phyloP scores from a whole-genome alignment of 2,797 vertebrate species.

The Steatocranus sp. region DNA sequence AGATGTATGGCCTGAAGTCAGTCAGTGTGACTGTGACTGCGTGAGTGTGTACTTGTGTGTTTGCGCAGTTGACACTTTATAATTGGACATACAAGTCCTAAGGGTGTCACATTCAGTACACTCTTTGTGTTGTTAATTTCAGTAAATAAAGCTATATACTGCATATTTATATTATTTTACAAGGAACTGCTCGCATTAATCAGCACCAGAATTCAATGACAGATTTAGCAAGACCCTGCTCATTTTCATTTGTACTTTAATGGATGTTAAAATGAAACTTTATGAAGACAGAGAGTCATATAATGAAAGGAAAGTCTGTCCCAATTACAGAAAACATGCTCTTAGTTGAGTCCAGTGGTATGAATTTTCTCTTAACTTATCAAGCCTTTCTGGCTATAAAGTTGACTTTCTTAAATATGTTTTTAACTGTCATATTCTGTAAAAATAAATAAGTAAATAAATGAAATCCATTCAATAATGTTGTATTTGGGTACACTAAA shows the following conservation, averaged over 20 bases:
- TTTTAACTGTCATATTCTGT: background rate
- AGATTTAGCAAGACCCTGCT: background rate
- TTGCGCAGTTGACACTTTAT: slow-evolving; percentile 4
- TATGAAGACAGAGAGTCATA: background rate
- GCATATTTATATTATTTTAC: background rate
- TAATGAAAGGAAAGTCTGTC: background rate
- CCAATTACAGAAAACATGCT: background rate
- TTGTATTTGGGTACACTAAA: background rate
- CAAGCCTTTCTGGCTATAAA: background rate
- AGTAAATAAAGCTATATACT: background rate
- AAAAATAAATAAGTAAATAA: background rate
- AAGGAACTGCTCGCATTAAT: background rate
- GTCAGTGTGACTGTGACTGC: background rate
- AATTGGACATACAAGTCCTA: background rate
- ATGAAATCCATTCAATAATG: background rate
- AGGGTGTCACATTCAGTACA: background rate
- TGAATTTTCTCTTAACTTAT: background rate
- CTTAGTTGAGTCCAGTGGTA: background rate
- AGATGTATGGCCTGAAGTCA: slow-evolving; percentile 47
- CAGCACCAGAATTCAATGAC: background rate
- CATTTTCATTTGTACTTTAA: background rate
- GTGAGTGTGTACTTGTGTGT: background rate
- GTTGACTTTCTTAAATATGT: background rate
- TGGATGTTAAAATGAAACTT: background rate
- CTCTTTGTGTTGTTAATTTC: background rate